Percentiles rank a stretch among this genome's conserved stretches.
phyloP scores from a whole-genome alignment of 2,888 invertebrate species.

The Eilema caniola region DNA sequence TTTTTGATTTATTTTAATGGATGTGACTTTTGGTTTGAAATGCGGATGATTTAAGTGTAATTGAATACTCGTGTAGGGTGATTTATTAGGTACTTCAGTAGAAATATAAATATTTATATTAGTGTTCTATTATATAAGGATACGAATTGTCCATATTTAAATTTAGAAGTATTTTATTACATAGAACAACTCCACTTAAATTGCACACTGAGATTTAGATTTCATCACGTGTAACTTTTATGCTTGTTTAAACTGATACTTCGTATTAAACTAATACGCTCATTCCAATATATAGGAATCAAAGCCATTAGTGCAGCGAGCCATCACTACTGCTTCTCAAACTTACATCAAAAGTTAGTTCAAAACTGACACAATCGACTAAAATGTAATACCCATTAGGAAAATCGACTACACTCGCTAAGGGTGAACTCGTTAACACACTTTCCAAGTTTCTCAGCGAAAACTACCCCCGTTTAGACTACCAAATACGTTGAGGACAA shows the following conservation, averaged over 20 bases:
- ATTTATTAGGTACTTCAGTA: not conserved
- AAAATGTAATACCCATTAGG: conserved; percentile 77
- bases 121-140: not conserved
- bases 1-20: conserved; percentile 51
- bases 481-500: conserved; percentile 83
- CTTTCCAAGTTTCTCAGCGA: conserved; percentile 79
- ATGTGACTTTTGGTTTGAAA: conserved; percentile 25
- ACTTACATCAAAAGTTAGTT: conserved; percentile 59
- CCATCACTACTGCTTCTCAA: conserved; percentile 54
- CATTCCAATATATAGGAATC: conserved; percentile 40
- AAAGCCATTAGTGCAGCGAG: conserved; percentile 52
- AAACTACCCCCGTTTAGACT: conserved; percentile 82
- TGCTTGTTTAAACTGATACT: not conserved
- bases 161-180: not conserved
- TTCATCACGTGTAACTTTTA: not conserved
- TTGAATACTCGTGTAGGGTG: not conserved
- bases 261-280: conserved; percentile 21
- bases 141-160: too few species aligned
- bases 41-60: conserved; percentile 17
- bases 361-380: conserved; percentile 66
- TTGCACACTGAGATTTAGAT: too few species aligned
- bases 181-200: not conserved
- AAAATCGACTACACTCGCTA: conserved; percentile 69
- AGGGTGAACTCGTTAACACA: conserved; percentile 81
- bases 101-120: not conserved